phyloP scores from a whole-genome alignment of 1,140 invertebrate species.

The Orius laevigatus region DNA sequence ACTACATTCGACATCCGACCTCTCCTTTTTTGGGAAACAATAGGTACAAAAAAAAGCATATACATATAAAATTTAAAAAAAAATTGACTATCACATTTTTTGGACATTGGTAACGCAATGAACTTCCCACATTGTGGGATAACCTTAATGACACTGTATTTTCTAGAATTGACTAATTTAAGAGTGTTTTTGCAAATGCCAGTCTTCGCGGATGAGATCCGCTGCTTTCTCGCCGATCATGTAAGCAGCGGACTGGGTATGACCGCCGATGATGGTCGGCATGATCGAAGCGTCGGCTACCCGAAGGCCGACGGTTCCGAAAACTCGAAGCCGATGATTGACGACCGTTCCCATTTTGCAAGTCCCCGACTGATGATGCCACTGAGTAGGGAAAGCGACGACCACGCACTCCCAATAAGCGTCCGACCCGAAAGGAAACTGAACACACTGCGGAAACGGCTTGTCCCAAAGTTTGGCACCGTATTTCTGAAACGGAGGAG shows the following conservation, averaged over 20 bases:
- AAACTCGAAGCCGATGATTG: constrained; percentile 33
- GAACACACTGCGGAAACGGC: constrained; percentile 29
- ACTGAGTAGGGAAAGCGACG: constrained; percentile 43
- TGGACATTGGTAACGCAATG: too few relatives aligned
- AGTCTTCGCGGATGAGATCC: constrained; percentile 41
- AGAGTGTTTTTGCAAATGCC: too few relatives aligned
- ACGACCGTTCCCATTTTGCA: constrained; percentile 43
- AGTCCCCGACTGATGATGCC: constrained; percentile 56
- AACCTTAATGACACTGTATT: too few relatives aligned
- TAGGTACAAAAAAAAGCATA: too few relatives aligned
- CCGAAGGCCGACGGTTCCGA: constrained; percentile 44
- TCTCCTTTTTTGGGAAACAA: too few relatives aligned
- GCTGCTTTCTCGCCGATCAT: constrained; percentile 63
- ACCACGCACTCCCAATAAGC: constrained; percentile 48
- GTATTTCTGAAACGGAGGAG: constrained; percentile 25
- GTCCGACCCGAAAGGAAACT: constrained; percentile 30
- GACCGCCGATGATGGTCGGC: constrained; percentile 50
- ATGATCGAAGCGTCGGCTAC: constrained; percentile 66
- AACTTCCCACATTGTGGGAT: too few relatives aligned
- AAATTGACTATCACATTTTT: too few relatives aligned
- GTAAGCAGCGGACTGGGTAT: constrained; percentile 57
- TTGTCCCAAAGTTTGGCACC: constrained; percentile 35
- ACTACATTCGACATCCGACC: too few relatives aligned
- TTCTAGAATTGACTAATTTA: too few relatives aligned
- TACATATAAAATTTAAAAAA: too few relatives aligned